phyloP scores from a whole-genome alignment of 2,113 vertebrate species.

The Glaucidium brasilianum region DNA sequence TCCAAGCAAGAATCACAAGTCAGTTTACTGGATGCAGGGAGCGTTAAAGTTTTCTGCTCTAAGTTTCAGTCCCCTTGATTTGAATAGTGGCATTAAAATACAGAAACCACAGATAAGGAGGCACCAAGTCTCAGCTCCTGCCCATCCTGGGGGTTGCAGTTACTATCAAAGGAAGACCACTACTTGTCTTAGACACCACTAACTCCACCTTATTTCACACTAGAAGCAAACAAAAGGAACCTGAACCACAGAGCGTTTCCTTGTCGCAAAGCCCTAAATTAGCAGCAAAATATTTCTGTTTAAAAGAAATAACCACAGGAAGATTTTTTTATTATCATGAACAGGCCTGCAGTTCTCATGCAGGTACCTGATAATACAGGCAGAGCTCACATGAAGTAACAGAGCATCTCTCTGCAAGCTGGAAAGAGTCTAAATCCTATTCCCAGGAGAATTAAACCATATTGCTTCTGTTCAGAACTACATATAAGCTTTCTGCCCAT shows the following conservation, averaged over 20 bases:
- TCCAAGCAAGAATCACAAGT: background rate
- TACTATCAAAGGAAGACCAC: background rate
- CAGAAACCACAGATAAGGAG: accelerated
- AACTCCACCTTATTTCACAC: background rate
- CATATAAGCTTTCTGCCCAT: background rate
- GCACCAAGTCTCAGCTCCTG: background rate
- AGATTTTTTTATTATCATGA: background rate
- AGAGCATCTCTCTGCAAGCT: background rate
- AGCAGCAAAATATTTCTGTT: background rate
- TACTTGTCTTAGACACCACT: background rate
- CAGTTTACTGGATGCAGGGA: background rate
- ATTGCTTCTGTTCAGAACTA: background rate
- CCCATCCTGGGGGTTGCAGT: background rate
- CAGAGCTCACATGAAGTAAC: background rate
- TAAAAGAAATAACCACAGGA: background rate
- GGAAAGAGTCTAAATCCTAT: background rate
- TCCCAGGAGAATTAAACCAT: background rate
- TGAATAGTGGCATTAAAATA: background rate
- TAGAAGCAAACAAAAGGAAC: background rate
- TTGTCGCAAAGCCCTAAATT: background rate
- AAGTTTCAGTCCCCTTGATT: background rate
- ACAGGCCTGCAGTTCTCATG: background rate
- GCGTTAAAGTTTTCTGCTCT: background rate
- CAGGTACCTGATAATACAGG: background rate
- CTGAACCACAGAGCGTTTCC: background rate